phyloP scores from a whole-genome alignment of 2,113 vertebrate species.

The Epinephelus lanceolatus region DNA sequence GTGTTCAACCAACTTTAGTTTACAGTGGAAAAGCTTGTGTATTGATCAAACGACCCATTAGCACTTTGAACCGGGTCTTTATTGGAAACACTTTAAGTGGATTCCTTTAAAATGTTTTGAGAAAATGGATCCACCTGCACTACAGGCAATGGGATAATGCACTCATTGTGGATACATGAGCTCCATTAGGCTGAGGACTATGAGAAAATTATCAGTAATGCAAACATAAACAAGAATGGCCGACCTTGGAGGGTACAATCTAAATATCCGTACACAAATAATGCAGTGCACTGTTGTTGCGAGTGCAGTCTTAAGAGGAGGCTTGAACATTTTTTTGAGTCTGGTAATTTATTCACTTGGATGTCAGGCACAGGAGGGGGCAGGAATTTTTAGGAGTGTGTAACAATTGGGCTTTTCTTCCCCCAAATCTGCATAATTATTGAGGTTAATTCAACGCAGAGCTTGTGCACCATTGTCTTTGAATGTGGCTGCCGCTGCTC shows the following conservation, averaged over 20 bases:
- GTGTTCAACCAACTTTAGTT: constrained; percentile 44
- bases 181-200: constrained; percentile 65
- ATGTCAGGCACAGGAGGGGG: constrained; percentile 67
- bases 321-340: constrained; percentile 44
- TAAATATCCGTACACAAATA: constrained; percentile 14
- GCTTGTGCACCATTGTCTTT: constrained; percentile 78
- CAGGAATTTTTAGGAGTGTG: constrained; percentile 61
- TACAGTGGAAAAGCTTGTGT: constrained; percentile 50
- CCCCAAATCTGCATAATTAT: constrained; percentile 79
- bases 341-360: constrained; percentile 68
- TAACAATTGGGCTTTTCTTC: constrained; percentile 79
- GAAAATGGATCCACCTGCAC: constrained; percentile 59
- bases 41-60: constrained; percentile 81
- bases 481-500: constrained; percentile 73
- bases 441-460: constrained; percentile 78
- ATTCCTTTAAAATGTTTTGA: constrained; percentile 75
- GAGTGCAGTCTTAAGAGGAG: constrained; percentile 12
- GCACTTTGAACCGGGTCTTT: constrained; percentile 60
- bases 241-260: constrained; percentile 35
- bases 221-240: constrained; percentile 51
- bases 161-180: constrained; percentile 34
- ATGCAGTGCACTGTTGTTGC: background rate
- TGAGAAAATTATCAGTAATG: constrained; percentile 34
- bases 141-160: constrained; percentile 50
- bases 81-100: constrained; percentile 66